phyloP scores from a whole-genome alignment of 2,888 invertebrate genomes.

The Orchesellides sinensis region DNA sequence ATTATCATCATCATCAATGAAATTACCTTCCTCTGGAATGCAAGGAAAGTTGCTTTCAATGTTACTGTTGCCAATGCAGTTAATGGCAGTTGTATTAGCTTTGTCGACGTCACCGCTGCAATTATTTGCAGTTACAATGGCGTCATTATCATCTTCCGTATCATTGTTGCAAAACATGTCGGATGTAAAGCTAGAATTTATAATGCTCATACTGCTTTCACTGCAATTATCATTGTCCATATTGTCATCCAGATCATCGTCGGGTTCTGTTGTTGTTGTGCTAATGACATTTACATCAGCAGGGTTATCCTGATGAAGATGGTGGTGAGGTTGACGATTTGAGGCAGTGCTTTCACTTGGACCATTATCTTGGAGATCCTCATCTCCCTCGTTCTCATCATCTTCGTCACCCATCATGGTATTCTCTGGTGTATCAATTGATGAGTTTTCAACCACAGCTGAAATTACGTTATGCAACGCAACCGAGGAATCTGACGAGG shows the following conservation, averaged over 20 bases:
- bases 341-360: constrained; percentile 25
- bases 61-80: constrained; percentile 16
- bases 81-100: constrained; percentile 13
- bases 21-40: constrained; percentile 13
- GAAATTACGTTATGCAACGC: constrained; percentile 55
- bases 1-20: constrained; percentile 32
- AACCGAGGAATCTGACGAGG: constrained; percentile 42
- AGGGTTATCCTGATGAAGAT: constrained; percentile 23
- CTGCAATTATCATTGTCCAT: constrained; percentile 62
- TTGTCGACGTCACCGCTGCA: constrained; percentile 18
- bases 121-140: no score
- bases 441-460: constrained; percentile 57
- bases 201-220: constrained; percentile 65
- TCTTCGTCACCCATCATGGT: constrained; percentile 60
- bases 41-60: constrained; percentile 29
- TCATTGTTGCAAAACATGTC: constrained; percentile 57
- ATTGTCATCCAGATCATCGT: constrained; percentile 19
- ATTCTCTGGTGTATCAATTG: constrained; percentile 56
- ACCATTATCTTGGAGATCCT: constrained; percentile 19
- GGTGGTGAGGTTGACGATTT: constrained; percentile 8
- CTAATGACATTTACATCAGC: constrained; percentile 66
- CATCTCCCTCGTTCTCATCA: constrained; percentile 29
- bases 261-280: constrained; percentile 64
- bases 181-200: constrained; percentile 59
- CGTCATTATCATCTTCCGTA: constrained; percentile 13